phyloP scores from a whole-genome alignment of 2,888 invertebrate species.

The Aplocera efformata region DNA sequence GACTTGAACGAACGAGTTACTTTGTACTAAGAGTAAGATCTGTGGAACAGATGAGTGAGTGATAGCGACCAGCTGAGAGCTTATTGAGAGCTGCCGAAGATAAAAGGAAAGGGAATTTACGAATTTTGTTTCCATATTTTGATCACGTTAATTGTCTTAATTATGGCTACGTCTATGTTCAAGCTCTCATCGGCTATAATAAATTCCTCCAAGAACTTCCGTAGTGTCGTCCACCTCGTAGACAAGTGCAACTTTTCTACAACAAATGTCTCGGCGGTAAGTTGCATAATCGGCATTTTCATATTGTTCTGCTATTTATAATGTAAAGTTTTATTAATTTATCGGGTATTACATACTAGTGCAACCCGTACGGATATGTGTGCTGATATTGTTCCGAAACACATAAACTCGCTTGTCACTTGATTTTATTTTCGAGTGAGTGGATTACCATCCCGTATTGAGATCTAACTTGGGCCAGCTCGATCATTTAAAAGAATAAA shows the following conservation, averaged over 20 bases:
- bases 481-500: too few species aligned
- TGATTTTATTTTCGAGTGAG: too few species aligned
- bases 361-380: not conserved
- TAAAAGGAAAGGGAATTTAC: too few species aligned
- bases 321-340: too few species aligned
- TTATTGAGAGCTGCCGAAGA: too few species aligned
- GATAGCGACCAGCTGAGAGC: slow-evolving; percentile 6
- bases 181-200: slow-evolving; percentile 54
- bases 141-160: slow-evolving; percentile 30
- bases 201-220: slow-evolving; percentile 54
- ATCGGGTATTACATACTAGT: too few species aligned
- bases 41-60: slow-evolving; percentile 7
- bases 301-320: not conserved
- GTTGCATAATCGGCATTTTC: slow-evolving; percentile 63
- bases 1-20: too few species aligned
- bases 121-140: too few species aligned
- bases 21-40: too few species aligned
- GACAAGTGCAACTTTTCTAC: slow-evolving; percentile 60
- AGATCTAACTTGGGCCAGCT: too few species aligned
- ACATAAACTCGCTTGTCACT: too few species aligned
- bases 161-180: slow-evolving; percentile 64
- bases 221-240: slow-evolving; percentile 51
- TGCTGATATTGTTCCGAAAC: not conserved
- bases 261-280: slow-evolving; percentile 64
- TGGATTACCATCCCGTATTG: too few species aligned